These are phyloP conservation scores for Drosophila auraria DNA, from an alignment of 1,140 invertebrate genomes.

Conservation along the genomic window DNA sequence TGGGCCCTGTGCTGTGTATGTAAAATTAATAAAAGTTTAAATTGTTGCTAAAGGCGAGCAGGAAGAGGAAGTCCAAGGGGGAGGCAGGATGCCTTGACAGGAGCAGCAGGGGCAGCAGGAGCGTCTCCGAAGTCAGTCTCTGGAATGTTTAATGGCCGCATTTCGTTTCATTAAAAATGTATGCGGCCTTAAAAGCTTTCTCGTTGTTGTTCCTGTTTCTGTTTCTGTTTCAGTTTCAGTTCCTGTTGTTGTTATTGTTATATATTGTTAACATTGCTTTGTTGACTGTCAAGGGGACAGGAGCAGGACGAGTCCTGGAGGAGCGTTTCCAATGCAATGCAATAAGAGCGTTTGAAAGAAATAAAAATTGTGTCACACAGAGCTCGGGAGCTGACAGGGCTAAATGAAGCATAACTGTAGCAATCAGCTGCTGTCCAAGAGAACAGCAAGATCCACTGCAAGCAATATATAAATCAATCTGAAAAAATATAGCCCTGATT, in stretches of 20 bases:
- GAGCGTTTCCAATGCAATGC: constrained; percentile 18
- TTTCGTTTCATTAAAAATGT: constrained; percentile 83
- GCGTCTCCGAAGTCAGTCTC: constrained; percentile 47
- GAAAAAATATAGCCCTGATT: too few species aligned
- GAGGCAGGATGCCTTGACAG: constrained; percentile 32
- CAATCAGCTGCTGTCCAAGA: constrained; percentile 14
- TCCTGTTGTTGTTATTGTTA: constrained; percentile 44
- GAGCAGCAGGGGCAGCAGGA: constrained; percentile 1
- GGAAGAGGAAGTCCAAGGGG: constrained; percentile 25
- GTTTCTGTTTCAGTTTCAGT: constrained; percentile 15
- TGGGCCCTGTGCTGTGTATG: constrained; percentile 38
- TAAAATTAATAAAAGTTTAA: constrained; percentile 84
- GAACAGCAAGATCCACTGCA: background rate
- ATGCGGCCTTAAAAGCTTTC: constrained; percentile 80
- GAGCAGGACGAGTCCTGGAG: background rate
- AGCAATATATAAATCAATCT: too few species aligned
- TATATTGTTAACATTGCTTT: constrained; percentile 39
- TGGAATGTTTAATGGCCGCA: constrained; percentile 80
- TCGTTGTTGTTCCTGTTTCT: constrained; percentile 56
- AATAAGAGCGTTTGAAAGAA: background rate
- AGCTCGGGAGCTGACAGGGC: constrained; percentile 35
- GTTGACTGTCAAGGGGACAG: constrained; percentile 20
- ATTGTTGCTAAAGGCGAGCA: constrained; percentile 66
- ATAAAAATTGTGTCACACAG: constrained; percentile 27
- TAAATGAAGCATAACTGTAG: constrained; percentile 48